Evolutionary conservation across 64 coral and sea anemone genomes (phyloP), one percentile per base, ranked within the genome.

Genomic region (Actinia tenebrosa): DNA sequence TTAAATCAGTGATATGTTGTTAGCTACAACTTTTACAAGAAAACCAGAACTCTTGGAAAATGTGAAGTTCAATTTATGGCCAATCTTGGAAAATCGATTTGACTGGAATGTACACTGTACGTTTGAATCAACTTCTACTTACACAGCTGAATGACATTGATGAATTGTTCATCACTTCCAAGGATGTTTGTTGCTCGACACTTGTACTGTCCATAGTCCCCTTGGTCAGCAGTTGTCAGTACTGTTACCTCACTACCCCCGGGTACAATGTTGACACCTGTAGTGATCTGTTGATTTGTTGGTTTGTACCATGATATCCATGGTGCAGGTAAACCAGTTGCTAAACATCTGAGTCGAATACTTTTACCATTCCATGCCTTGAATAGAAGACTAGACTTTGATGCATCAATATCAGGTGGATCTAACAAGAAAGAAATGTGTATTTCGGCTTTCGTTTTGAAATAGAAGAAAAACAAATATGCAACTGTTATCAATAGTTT

Each of bases 171-270:
- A 54, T 42, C 47, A 78, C 10, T 43, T 23, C 81, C 82, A 14
- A 77, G 80, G 22, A 44, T 37, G 83, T 90, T 90, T 11, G 22
- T 78, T 44, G 89, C 89, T 82, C 50, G 80, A 85, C 89, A 90
- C 52, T 84, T 85, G 64, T 90, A 90, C 82, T 77, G 45, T 84
- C 89, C 89, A 72, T 90, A 90, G 82, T 85, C 64, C 45, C 27
- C 80, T 54, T 78, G 17, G 45, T 1, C 16, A 54, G 22, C 11
- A 16, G 77, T 66, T 64, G 78, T 82, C 16, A 1, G 47, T 42
- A 83, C 27, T n/a, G 59, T 81, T 16, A 89, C 1, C 63, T 45
- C 63, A 64, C 79, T 89, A 6, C 77, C 78, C 56, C 30, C 30
- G 26, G 56, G n/a, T n/a, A 89, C 62, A 46, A 46, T 22, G 22